Conservation (phyloP, 2,797 vertebrate genomes). For the Cichlasoma orientale region DNA sequence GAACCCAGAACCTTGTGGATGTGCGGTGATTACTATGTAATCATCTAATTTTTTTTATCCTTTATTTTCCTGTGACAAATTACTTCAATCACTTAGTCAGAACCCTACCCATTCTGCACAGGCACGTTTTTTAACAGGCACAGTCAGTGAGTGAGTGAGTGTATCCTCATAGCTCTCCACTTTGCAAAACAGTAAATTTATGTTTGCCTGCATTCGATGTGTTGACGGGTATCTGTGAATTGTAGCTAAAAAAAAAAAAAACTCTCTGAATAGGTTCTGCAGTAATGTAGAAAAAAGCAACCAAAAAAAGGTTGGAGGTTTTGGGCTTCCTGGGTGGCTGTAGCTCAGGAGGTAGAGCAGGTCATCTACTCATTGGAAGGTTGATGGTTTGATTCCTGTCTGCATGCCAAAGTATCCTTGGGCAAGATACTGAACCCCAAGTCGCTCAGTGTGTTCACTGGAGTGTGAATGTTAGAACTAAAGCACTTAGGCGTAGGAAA, state of each 20-base stretch:
- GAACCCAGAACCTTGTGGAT: not conserved
- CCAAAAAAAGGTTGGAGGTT: not conserved
- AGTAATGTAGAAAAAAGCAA: not conserved
- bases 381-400: too few species aligned
- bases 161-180: not conserved
- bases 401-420: too few species aligned
- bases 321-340: not conserved
- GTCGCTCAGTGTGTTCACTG: too few species aligned
- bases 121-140: not conserved
- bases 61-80: not conserved
- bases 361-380: too few species aligned
- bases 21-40: not conserved
- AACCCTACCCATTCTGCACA: not conserved
- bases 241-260: not conserved
- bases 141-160: too few species aligned
- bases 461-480: too few species aligned
- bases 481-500: too few species aligned
- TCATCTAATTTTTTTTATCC: not conserved
- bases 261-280: not conserved
- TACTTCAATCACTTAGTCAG: not conserved
- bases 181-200: not conserved
- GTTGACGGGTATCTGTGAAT: not conserved
- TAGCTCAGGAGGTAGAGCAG: too few species aligned
- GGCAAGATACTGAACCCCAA: too few species aligned
- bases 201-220: not conserved